Conservation (phyloP, 2,113 vertebrate species). For the Ivindomyrus marchei region DNA sequence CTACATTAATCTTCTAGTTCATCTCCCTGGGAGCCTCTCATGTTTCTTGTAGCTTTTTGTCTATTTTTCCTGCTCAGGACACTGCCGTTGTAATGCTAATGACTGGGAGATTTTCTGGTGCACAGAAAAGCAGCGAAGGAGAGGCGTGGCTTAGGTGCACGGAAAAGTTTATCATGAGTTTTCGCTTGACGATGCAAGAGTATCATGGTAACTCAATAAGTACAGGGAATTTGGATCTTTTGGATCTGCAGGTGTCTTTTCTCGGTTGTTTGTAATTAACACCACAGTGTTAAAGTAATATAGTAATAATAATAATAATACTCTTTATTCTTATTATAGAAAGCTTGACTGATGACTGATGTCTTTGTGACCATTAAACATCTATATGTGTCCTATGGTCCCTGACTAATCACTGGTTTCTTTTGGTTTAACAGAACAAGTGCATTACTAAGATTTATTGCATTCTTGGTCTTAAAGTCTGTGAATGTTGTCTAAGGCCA, state of each 20-base stretch:
- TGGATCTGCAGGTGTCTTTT: not conserved
- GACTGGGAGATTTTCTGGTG: not conserved
- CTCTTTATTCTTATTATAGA: not conserved
- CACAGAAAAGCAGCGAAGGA: not conserved
- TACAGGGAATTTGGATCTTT: not conserved
- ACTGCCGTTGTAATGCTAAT: not conserved
- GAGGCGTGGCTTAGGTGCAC: no score
- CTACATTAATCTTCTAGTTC: not conserved
- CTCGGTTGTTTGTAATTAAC: not conserved
- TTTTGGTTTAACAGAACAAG: not conserved
- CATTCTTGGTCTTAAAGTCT: not conserved
- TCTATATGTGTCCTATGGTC: not conserved
- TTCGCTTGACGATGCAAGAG: not conserved
- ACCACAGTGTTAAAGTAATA: not conserved
- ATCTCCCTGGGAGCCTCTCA: not conserved
- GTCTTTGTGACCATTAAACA: not conserved
- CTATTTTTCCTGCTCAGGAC: not conserved
- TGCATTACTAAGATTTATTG: not conserved
- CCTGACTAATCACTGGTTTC: not conserved
- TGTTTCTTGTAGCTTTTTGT: not conserved
- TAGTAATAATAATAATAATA: not conserved
- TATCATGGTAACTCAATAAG: not conserved
- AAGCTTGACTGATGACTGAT: not conserved
- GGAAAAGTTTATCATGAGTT: not conserved
- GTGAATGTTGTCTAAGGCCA: not conserved